These are phyloP conservation scores for Neodiprion pinetum DNA, from an alignment of 1,140 invertebrate species.

Conservation along the genomic window DNA sequence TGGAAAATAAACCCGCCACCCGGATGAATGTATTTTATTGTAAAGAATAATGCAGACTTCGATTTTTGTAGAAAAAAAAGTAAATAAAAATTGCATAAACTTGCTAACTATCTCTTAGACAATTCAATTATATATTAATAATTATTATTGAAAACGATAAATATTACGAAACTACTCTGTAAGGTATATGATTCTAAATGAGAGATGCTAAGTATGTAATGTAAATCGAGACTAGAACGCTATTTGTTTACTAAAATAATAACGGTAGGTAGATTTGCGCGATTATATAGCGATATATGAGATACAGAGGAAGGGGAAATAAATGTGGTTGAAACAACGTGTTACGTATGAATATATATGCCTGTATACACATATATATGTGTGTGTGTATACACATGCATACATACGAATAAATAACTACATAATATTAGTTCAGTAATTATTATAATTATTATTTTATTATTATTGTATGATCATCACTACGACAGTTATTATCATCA, in stretches of 20 bases:
- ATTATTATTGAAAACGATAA: constrained; percentile 14
- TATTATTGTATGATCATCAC: constrained; percentile 42
- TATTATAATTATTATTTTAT: constrained; percentile 45
- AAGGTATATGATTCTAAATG: constrained; percentile 44
- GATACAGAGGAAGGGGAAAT: constrained; percentile 20
- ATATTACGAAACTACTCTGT: not conserved
- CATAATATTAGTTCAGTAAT: constrained; percentile 52
- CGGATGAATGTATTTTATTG: constrained; percentile 59
- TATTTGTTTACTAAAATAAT: constrained; percentile 51
- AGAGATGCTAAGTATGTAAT: constrained; percentile 49
- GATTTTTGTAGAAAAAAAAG: constrained; percentile 50
- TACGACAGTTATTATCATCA: constrained; percentile 48
- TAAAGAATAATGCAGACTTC: constrained; percentile 48
- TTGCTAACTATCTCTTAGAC: constrained; percentile 35
- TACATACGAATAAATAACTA: constrained; percentile 39
- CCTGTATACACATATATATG: constrained; percentile 22
- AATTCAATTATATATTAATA: constrained; percentile 27
- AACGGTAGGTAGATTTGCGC: constrained; percentile 37
- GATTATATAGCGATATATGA: constrained; percentile 21
- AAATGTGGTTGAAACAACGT: constrained; percentile 27
- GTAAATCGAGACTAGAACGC: constrained; percentile 50
- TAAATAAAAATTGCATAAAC: constrained; percentile 29
- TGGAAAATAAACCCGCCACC: constrained; percentile 32
- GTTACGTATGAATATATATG: constrained; percentile 41
- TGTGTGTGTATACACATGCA: constrained; percentile 33